A percentile compares a stretch with the other conserved stretches of the same genome.
Conservation (phyloP, 64 coral and sea anemone genomes). For the Catalaphyllia jardinei region DNA sequence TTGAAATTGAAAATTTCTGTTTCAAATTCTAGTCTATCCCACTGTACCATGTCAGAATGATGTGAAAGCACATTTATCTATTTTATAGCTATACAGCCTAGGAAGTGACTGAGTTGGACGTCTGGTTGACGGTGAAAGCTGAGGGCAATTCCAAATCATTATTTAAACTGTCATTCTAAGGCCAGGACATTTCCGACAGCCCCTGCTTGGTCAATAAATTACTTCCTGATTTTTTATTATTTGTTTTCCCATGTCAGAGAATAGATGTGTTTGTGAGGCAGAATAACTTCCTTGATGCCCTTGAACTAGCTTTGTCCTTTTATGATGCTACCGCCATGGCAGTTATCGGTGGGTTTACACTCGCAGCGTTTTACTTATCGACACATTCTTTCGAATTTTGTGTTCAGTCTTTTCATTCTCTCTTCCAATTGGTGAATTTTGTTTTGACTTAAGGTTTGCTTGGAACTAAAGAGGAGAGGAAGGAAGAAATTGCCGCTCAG, state of each 20-base stretch:
- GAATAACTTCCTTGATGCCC: conserved; percentile 84
- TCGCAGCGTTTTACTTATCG: neutral
- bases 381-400: neutral
- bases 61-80: neutral
- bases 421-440: neutral
- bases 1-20: too few relatives aligned
- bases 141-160: too few relatives aligned
- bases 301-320: conserved; percentile 91
- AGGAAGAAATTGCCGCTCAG: conserved; percentile 67
- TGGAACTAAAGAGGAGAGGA: conserved; percentile 73
- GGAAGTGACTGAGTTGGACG: too few relatives aligned
- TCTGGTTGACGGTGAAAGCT: too few relatives aligned
- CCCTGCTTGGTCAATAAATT: neutral
- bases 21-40: too few relatives aligned
- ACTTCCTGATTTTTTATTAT: neutral
- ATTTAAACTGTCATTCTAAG: too few relatives aligned
- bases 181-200: neutral
- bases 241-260: conserved; percentile 53
- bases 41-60: too few relatives aligned
- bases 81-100: too few relatives aligned
- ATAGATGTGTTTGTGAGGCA: conserved; percentile 82
- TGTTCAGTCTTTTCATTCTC: neutral
- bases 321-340: conserved; percentile 86
- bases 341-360: conserved; percentile 67
- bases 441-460: conserved; percentile 57